Base-by-base conservation (phyloP, 2,113 vertebrate species). In the Cyanoramphus novaezelandiae region DNA sequence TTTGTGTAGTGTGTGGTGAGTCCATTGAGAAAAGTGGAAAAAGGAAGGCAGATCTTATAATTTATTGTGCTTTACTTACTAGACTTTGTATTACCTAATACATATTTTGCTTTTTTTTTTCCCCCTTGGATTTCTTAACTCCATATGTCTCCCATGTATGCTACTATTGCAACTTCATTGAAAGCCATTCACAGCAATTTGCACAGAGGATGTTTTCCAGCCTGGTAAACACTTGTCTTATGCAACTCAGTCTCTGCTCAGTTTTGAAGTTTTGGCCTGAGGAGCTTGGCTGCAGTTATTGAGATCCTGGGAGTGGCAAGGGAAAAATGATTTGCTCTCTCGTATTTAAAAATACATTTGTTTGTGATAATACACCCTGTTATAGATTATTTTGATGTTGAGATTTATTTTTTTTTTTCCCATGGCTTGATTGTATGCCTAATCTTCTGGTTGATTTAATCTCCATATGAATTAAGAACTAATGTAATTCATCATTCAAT, bases 91-190 rank as follows among this genome's bases (percentile, higher is more conserved):
- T 46, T 67, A 59, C 21, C 7, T 74, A 47, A 68, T 37, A n/a
- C 2, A 1, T 11, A 27, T 29, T 35, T 47, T 18, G 17, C 1
- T 11, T 14, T 39, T 19, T 25, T 47, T 17, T 15, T 5, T 0
- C 5, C 4, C 5, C 4, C 17, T 78, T 23, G 24, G 6, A 65
- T 65, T 81, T 86, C 41, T 81, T 74, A 53, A 7, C 19, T 75
- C 31, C 5, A 1, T 65, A 6, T 62, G 17, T 57, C 31, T 79
- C 28, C 18, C 23, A 44, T 31, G 11, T 35, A 35, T 79, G 9
- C 5, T 75, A 24, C 21, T 39, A 74, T 53, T 84, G 21, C 37
- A 88, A 37, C 10, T 67, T 88, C 41, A 53, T 9, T 78, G 59
- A 70, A 90, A 86, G 3, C 4, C 13, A 29, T 86, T 86, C 49